Conservation (phyloP, 2,113 vertebrate species). For the Pachyramphus minor region DNA sequence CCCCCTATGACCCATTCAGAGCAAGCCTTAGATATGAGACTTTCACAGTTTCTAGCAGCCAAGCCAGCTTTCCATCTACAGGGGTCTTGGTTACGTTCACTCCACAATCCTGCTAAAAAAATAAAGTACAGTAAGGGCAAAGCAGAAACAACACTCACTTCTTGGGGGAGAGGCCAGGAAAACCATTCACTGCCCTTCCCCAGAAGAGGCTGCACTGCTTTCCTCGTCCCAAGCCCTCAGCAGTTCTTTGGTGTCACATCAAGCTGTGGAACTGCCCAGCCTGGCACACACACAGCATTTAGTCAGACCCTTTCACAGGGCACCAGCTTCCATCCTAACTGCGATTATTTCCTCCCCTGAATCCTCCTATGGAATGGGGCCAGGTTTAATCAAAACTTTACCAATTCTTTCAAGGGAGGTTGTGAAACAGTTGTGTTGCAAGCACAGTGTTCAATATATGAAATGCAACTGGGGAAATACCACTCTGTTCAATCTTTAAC, state of each 20-base stretch:
- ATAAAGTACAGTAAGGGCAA: background rate
- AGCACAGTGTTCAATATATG: background rate
- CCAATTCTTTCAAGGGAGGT: background rate
- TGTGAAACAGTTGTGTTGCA: background rate
- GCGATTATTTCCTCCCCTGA: background rate
- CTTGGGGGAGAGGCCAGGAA: background rate
- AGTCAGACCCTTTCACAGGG: background rate
- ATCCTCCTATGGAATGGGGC: background rate
- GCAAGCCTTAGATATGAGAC: background rate
- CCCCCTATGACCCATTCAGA: background rate
- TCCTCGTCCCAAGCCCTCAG: background rate
- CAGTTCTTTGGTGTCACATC: background rate
- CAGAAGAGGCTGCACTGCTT: background rate
- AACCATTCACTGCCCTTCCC: background rate
- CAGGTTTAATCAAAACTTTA: background rate
- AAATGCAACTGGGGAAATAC: background rate
- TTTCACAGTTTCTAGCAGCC: background rate
- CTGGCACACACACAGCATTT: background rate
- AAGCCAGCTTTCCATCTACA: background rate
- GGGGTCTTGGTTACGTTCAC: background rate
- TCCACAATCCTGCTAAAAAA: background rate
- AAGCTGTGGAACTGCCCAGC: background rate
- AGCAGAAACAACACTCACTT: background rate
- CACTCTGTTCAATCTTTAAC: background rate
- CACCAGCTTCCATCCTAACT: background rate